phyloP scores from a whole-genome alignment of 2,113 vertebrate genomes.

The Siniperca chuatsi region DNA sequence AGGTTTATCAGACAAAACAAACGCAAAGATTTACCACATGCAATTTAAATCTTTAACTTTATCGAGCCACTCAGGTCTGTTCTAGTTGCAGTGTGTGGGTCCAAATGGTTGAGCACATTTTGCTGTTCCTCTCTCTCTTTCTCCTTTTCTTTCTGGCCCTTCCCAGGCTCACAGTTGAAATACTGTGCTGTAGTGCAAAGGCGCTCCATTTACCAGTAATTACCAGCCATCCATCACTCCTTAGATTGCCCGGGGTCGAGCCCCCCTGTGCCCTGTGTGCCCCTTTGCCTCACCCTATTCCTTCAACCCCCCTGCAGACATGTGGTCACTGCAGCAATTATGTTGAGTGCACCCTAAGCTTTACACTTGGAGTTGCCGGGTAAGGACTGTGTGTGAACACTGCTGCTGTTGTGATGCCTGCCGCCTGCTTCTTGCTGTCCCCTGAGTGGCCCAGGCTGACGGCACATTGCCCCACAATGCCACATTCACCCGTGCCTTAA shows the following conservation, averaged over 20 bases:
- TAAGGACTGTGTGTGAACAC: constrained; percentile 75
- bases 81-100: constrained; percentile 24
- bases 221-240: constrained; percentile 89
- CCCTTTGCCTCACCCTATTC: constrained; percentile 71
- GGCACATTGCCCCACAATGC: constrained; percentile 79
- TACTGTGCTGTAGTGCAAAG: constrained; percentile 82
- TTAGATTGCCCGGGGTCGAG: constrained; percentile 87
- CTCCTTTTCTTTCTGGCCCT: constrained; percentile 50
- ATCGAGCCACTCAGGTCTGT: constrained; percentile 2
- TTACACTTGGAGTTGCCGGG: constrained; percentile 78
- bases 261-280: constrained; percentile 70
- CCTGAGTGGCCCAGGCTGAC: constrained; percentile 69
- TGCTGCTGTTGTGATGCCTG: constrained; percentile 80
- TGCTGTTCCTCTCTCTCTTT: constrained; percentile 30
- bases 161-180: constrained; percentile 81
- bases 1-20: constrained; percentile 37
- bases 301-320: constrained; percentile 81
- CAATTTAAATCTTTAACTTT: constrained; percentile 14
- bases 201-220: constrained; percentile 88
- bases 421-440: constrained; percentile 69
- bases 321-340: constrained; percentile 86
- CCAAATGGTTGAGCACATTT: constrained; percentile 41
- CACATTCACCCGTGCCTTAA: constrained; percentile 81
- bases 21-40: neutral
- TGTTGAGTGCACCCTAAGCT: constrained; percentile 81